phyloP scores from a whole-genome alignment of 2,888 invertebrate species.

The Drosophila maculinotata region DNA sequence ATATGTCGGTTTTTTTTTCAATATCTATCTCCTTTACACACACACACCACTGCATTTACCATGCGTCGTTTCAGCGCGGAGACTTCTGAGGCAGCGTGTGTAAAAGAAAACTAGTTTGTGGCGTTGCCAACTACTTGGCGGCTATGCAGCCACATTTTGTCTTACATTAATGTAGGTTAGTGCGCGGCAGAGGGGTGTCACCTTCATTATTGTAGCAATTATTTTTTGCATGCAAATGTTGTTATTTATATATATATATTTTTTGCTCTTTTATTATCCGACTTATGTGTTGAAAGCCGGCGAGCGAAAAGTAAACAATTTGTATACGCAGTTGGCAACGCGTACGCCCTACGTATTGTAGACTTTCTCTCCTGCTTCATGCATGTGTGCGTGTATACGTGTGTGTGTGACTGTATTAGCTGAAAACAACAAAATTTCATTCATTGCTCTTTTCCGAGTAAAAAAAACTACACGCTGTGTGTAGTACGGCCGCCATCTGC shows the following conservation, averaged over 20 bases:
- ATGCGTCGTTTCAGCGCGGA: conserved; percentile 50
- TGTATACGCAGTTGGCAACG: conserved; percentile 57
- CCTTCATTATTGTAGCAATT: conserved; percentile 24
- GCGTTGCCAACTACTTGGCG: conserved; percentile 59
- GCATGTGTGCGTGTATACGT: conserved; percentile 22
- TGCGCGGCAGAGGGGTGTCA: conserved; percentile 35
- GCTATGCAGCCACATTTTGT: conserved; percentile 46
- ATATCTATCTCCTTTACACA: conserved; percentile 60
- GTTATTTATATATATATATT: conserved; percentile 14
- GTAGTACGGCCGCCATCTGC: conserved; percentile 58
- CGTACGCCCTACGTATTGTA: conserved; percentile 50
- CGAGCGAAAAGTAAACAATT: conserved; percentile 69
- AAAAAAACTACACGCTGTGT: conserved; percentile 66
- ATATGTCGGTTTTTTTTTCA: conserved; percentile 53
- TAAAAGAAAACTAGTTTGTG: conserved; percentile 59
- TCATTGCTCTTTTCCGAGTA: conserved; percentile 78
- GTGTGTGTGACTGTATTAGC: conserved; percentile 43
- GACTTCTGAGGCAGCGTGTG: conserved; percentile 54
- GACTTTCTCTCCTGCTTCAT: conserved; percentile 75
- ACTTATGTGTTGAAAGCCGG: conserved; percentile 45
- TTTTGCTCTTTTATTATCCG: conserved; percentile 41
- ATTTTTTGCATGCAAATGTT: conserved; percentile 16
- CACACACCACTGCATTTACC: conserved; percentile 34
- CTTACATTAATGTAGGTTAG: conserved; percentile 71
- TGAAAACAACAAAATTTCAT: conserved; percentile 80